phyloP scores from a whole-genome alignment of 1,140 invertebrate genomes.

The Diabrotica undecimpunctata region DNA sequence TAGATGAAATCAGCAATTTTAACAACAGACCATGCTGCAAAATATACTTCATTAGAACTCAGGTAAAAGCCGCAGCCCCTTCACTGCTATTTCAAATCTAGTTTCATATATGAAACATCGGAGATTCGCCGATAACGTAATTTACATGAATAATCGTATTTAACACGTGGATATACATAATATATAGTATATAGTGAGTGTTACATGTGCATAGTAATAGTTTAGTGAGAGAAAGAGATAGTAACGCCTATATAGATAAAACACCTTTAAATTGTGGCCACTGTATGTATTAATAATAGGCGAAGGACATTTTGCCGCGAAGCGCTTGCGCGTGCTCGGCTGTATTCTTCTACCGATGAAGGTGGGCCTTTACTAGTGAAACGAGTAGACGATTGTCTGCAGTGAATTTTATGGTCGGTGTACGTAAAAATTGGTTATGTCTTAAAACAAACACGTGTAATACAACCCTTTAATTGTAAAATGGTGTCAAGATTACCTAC shows the following conservation, averaged over 20 bases:
- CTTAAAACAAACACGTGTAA: conserved; percentile 40
- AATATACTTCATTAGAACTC: no score
- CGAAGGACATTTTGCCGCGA: conserved; percentile 20
- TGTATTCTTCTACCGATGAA: conserved; percentile 23
- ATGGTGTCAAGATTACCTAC: conserved; percentile 33
- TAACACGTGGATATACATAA: no score
- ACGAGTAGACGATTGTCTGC: conserved; percentile 26
- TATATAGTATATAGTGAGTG: no score
- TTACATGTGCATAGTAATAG: no score
- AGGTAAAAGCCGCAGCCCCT: no score
- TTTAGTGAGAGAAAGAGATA: no score
- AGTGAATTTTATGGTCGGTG: conserved; percentile 25
- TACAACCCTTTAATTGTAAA: conserved; percentile 22
- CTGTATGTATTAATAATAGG: conserved; percentile 18
- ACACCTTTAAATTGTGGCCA: conserved; percentile 28
- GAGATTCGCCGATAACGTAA: no score
- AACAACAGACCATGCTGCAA: no score
- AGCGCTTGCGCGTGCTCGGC: conserved; percentile 22
- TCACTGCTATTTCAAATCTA: no score
- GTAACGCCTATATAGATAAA: conserved; percentile 11
- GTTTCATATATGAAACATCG: no score
- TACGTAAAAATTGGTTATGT: conserved; percentile 38
- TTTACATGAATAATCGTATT: no score
- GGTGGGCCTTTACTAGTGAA: conserved; percentile 27
- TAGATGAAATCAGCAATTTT: no score